Evolutionary conservation across 1,140 invertebrate species (phyloP), one percentile per base, ranked within the genome.

Genomic region (Rhopalosiphum maidis): DNA sequence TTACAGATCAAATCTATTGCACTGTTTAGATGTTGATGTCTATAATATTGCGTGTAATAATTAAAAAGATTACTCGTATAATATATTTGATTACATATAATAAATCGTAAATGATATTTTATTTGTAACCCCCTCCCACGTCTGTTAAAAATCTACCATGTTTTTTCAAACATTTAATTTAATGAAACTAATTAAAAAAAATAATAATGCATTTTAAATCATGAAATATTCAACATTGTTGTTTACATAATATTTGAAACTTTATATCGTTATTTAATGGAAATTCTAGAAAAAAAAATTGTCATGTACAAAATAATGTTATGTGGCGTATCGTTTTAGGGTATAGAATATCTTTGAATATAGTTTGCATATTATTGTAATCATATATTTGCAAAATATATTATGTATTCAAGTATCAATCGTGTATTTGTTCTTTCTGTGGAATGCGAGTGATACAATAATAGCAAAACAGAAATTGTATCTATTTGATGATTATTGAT

Each of bases 371-470:
- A 87, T 87, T 86, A 86, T 86, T 86, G 37, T 86, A 86, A 86
- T 86, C 85, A 30, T 86, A 46, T 86, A 46, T 86, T 46, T 86
- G 4, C 37, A 46, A 46, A 88, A 88, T 30, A 87, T 88, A 35
- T n/a, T 51, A 88, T 88, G 21, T 48, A n/a, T 48, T 48, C 86
- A 35, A 43, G 87, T 90, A 90, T 68, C 89, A 90, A 90, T 43
- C 89, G 89, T 90, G 89, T 90, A 90, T 90, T 54, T 54, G 48
- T 68, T 60, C 15, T 60, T 43, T 68, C 60, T 25, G 8, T 90
- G 54, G 89, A 90, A 90, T 43, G 21, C 89, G 89, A 90, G 43
- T 68, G 89, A 60, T 90, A 90, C 54, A 43, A 41, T 18, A 41
- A 77, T 25, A 25, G 3, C 0, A 85, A 85, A 85, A 41, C 41